Conservation (phyloP, 2,888 invertebrate species). For the Poecilobothrus nobilitatus region DNA sequence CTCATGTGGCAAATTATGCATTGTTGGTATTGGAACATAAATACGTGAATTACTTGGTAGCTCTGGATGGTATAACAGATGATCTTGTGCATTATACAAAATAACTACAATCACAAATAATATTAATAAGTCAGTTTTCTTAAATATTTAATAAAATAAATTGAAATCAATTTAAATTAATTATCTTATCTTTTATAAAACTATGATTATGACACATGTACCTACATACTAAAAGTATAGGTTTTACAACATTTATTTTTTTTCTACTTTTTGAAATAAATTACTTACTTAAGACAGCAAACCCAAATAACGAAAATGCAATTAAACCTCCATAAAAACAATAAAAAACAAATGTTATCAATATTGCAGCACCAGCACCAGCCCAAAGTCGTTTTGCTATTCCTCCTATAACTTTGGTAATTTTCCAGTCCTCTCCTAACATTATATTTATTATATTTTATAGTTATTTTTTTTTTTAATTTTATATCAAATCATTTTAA, state of each 20-base stretch:
- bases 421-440: slow-evolving; percentile 10
- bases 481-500: neutral
- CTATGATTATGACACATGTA: too few species aligned
- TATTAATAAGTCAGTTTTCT: too few species aligned
- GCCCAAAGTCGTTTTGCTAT: slow-evolving; percentile 58
- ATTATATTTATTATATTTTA: neutral
- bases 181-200: too few species aligned
- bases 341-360: slow-evolving; percentile 67
- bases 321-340: slow-evolving; percentile 74
- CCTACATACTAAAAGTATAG: too few species aligned
- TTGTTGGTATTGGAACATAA: slow-evolving; percentile 78
- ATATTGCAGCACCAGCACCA: slow-evolving; percentile 61
- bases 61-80: slow-evolving; percentile 80
- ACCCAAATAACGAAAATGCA: slow-evolving; percentile 59
- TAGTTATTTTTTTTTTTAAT: neutral
- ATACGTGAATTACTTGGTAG: slow-evolving; percentile 80
- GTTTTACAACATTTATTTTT: neutral
- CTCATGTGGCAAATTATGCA: slow-evolving; percentile 78
- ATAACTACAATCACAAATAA: slow-evolving; percentile 52
- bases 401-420: slow-evolving; percentile 5
- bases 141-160: too few species aligned
- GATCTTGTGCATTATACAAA: slow-evolving; percentile 78
- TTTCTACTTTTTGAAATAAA: too few species aligned
- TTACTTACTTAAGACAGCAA: slow-evolving; percentile 61
- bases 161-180: too few species aligned